phyloP scores from a whole-genome alignment of 2,888 invertebrate genomes.

The Leptinotarsa haldemani region DNA sequence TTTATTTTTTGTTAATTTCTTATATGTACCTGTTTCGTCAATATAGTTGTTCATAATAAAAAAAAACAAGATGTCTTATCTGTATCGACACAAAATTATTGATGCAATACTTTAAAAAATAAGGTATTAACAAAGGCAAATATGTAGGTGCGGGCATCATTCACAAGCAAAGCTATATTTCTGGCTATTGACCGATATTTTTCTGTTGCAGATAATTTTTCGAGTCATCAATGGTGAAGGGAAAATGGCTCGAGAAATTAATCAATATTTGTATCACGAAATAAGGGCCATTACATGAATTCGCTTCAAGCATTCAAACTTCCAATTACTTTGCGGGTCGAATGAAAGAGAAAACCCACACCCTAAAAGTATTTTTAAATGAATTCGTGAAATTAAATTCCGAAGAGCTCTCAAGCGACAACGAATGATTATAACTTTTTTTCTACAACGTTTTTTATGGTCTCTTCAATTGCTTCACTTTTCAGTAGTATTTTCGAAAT shows the following conservation, averaged over 20 bases:
- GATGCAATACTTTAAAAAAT: too few species aligned
- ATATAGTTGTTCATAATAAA: too few species aligned
- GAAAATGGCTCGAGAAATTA: not conserved
- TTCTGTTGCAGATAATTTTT: too few species aligned
- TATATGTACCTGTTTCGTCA: too few species aligned
- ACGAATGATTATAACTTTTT: slow-evolving; percentile 15
- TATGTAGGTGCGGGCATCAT: too few species aligned
- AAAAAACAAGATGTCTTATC: too few species aligned
- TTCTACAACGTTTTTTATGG: slow-evolving; percentile 12
- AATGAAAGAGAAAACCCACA: slow-evolving; percentile 15
- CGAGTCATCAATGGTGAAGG: too few species aligned
- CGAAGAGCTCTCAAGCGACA: slow-evolving; percentile 4
- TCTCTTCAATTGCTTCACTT: not conserved
- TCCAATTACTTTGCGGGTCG: slow-evolving; percentile 16
- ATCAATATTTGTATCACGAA: not conserved
- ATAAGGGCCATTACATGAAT: not conserved
- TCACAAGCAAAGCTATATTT: too few species aligned
- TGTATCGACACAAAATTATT: too few species aligned
- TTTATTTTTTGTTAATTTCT: too few species aligned
- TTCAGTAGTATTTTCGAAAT: slow-evolving; percentile 1
- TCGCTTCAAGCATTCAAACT: not conserved
- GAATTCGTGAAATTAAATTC: slow-evolving; percentile 27
- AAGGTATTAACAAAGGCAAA: too few species aligned
- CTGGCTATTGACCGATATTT: too few species aligned
- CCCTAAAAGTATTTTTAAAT: slow-evolving; percentile 15